Evolutionary conservation across 2,888 invertebrate genomes (phyloP), one percentile per base, ranked within the genome.

Genomic region (Antitype chi): DNA sequence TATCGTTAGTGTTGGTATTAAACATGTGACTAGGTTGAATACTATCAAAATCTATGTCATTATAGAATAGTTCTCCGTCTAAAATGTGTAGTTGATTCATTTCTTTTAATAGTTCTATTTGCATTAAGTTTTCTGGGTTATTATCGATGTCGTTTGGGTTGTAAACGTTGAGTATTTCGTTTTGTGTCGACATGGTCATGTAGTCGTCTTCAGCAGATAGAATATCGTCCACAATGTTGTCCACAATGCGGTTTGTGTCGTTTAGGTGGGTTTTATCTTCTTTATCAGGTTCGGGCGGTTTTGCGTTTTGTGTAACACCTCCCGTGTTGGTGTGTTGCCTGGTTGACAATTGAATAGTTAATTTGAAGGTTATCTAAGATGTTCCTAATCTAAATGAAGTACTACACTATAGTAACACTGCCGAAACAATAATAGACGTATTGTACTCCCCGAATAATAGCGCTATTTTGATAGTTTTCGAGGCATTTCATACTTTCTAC

Each of bases 151-250:
- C 91, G 15, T 82, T 87, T 38, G 86, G 88, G 73, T 91, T 93
- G 74, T 93, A 93, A 0, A 88, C 88, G 70, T 93, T 93, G 2
- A 94, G 85, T 38, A 94, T 89, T 68, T 94, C 93, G 76, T 93
- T 94, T 60, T 92, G 93, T 3, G 91, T 89, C 0, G 94, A 89
- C 91, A 95, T 93, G 0, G 93, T 94, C 89, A 96, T 90, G 82
- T 96, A 96, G 67, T 96, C 96, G 66, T 96, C 96, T 86, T 96
- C 96, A 0, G 94, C 96, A 3, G 96, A 95, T 0, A 96, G 89
- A 49, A 96, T 96, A 49, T 96, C 96, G 77, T 96, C 96, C 1
- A 96, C 96, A 43, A 96, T 96, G 52, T 94, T 96, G 69, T 96
- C 96, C 8, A 94, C 96, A 0, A 95, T 94, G 76, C 93, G 70